These are phyloP conservation scores for Halichoerus grypus DNA, from an alignment of 2,113 vertebrate species.

Conservation along the genomic window DNA sequence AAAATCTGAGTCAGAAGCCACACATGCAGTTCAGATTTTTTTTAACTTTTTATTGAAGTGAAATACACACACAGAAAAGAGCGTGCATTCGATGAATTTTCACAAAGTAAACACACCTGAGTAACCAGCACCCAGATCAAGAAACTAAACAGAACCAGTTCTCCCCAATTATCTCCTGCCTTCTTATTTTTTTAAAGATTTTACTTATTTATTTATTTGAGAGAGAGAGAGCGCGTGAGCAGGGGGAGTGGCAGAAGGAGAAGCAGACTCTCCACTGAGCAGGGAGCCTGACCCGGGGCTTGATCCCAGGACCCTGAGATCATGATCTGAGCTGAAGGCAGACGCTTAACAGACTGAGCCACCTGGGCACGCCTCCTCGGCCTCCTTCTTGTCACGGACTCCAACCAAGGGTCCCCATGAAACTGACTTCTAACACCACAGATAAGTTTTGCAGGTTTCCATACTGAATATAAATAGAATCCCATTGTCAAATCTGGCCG, in stretches of 20 bases:
- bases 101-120: neutral
- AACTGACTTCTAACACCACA: neutral
- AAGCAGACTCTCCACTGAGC: neutral
- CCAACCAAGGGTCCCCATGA: neutral
- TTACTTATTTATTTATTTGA: neutral
- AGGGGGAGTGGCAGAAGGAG: neutral
- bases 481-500: neutral
- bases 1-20: conserved; percentile 33
- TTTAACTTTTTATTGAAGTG: neutral
- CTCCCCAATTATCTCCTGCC: accelerated
- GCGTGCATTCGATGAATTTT: neutral
- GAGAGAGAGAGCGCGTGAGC: neutral
- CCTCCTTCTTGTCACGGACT: neutral
- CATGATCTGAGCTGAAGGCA: neutral
- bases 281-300: neutral
- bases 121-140: neutral
- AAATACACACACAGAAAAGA: neutral
- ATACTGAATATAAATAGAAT: neutral
- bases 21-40: neutral
- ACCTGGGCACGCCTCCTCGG: neutral
- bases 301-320: neutral
- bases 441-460: neutral
- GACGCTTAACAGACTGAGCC: neutral
- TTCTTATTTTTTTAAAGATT: neutral
- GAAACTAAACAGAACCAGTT: neutral